Evolutionary conservation across 2,113 vertebrate species (phyloP).

Genomic region (Pseudopipra pipra): DNA sequence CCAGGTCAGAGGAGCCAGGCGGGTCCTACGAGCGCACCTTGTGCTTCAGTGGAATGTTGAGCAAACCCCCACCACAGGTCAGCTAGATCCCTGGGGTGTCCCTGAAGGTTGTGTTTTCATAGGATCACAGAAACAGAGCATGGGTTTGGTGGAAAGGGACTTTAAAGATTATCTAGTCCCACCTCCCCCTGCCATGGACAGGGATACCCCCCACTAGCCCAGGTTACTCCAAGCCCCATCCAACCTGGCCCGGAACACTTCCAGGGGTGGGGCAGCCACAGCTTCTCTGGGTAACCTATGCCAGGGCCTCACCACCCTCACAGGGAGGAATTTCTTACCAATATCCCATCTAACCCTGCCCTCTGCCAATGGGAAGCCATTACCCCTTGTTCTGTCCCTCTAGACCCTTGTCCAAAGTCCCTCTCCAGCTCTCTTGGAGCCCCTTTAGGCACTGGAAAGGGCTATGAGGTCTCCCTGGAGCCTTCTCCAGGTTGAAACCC

Average conservation of each 20-base stretch:
- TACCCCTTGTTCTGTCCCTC: neutral
- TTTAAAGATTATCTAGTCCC: neutral
- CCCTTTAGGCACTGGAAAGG: neutral
- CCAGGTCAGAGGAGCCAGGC: neutral
- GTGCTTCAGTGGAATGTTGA: neutral
- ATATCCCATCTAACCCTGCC: accelerated
- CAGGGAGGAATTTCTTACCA: neutral
- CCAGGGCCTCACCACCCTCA: neutral
- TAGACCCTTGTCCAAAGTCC: neutral
- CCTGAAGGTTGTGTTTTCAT: neutral
- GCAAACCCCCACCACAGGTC: neutral
- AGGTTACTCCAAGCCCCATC: neutral
- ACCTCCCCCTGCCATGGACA: neutral
- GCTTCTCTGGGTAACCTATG: neutral
- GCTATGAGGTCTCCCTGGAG: neutral
- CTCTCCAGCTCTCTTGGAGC: neutral
- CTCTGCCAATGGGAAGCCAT: neutral
- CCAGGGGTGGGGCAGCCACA: neutral
- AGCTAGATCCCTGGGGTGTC: neutral
- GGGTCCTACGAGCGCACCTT: neutral
- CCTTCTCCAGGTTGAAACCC: neutral
- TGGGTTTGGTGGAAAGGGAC: neutral
- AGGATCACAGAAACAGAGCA: neutral
- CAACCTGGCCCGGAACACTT: neutral
- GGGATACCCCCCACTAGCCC: neutral